phyloP scores from a whole-genome alignment of 2,113 vertebrate genomes.

The Thunnus thynnus region DNA sequence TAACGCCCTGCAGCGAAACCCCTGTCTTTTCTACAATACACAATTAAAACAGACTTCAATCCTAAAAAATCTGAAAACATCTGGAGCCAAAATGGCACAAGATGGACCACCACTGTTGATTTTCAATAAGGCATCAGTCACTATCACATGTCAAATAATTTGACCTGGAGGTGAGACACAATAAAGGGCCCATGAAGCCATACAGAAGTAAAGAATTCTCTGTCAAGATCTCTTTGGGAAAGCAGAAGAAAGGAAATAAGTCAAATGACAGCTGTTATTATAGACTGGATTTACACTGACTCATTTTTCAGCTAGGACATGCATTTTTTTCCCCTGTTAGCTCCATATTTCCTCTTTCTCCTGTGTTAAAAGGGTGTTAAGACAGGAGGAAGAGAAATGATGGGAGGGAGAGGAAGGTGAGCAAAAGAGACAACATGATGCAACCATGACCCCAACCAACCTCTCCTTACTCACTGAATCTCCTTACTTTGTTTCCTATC shows the following conservation, averaged over 20 bases:
- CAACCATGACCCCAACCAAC: slow-evolving; percentile 46
- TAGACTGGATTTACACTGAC: slow-evolving; percentile 23
- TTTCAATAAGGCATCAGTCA: slow-evolving; percentile 32
- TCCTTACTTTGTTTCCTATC: slow-evolving; percentile 21
- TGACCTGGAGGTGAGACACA: slow-evolving; percentile 26
- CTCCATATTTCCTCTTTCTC: slow-evolving; percentile 23
- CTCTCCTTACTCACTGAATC: slow-evolving; percentile 1
- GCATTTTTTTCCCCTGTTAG: slow-evolving; percentile 13
- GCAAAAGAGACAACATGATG: slow-evolving; percentile 42
- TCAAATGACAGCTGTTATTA: slow-evolving; percentile 34
- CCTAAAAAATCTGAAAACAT: slow-evolving; percentile 14
- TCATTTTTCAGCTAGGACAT: slow-evolving; percentile 2
- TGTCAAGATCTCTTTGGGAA: neutral
- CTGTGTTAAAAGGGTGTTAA: slow-evolving; percentile 27
- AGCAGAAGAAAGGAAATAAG: slow-evolving; percentile 22
- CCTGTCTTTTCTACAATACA: slow-evolving; percentile 3
- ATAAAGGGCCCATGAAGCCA: neutral
- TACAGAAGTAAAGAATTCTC: neutral
- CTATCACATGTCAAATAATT: slow-evolving; percentile 2
- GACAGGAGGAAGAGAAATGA: slow-evolving; percentile 38
- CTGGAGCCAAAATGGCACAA: slow-evolving; percentile 19
- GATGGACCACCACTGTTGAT: slow-evolving; percentile 18
- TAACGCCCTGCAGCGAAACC: neutral
- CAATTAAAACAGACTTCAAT: slow-evolving; percentile 22
- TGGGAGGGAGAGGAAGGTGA: slow-evolving; percentile 1